Evolutionary conservation across 92 coral and sea anemone species (phyloP).

Genomic region (Parazoanthus atlanticus): DNA sequence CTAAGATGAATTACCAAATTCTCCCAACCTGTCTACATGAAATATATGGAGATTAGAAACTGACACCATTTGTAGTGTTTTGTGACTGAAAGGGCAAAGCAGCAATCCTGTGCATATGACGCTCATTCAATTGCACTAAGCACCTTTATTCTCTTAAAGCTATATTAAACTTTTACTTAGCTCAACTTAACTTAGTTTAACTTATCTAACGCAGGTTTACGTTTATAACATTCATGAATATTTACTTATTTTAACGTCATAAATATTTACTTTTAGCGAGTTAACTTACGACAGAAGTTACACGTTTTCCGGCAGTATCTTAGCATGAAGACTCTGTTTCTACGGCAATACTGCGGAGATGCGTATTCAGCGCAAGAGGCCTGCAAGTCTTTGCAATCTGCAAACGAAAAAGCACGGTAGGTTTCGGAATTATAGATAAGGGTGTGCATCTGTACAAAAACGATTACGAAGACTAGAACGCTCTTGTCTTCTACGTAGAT

Average conservation of each 20-base stretch:
- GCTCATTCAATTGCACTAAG: too few relatives aligned
- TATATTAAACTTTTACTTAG: too few relatives aligned
- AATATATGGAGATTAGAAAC: too few relatives aligned
- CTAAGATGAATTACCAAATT: too few relatives aligned
- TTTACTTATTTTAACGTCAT: background rate
- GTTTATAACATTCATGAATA: too few relatives aligned
- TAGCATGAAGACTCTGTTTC: conserved; percentile 29
- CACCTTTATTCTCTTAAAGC: background rate
- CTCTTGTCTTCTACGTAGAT: too few relatives aligned
- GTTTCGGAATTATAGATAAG: background rate
- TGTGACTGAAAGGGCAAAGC: too few relatives aligned
- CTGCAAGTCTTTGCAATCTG: conserved; percentile 27
- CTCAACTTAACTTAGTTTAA: background rate
- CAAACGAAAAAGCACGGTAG: background rate
- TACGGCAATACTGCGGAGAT: conserved; percentile 1
- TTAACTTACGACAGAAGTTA: conserved; percentile 43
- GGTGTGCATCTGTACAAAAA: background rate
- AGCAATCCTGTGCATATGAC: too few relatives aligned
- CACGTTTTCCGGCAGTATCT: conserved; percentile 34
- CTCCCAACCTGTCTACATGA: too few relatives aligned
- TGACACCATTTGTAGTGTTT: too few relatives aligned
- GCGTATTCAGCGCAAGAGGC: conserved; percentile 9
- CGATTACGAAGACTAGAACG: too few relatives aligned
- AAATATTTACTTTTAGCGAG: background rate
- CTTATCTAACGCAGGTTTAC: background rate